A percentile compares a stretch with the other conserved stretches of the same genome.
These are phyloP conservation scores for Eupithecia subumbrata DNA, from an alignment of 2,888 invertebrate genomes.

Conservation along the genomic window DNA sequence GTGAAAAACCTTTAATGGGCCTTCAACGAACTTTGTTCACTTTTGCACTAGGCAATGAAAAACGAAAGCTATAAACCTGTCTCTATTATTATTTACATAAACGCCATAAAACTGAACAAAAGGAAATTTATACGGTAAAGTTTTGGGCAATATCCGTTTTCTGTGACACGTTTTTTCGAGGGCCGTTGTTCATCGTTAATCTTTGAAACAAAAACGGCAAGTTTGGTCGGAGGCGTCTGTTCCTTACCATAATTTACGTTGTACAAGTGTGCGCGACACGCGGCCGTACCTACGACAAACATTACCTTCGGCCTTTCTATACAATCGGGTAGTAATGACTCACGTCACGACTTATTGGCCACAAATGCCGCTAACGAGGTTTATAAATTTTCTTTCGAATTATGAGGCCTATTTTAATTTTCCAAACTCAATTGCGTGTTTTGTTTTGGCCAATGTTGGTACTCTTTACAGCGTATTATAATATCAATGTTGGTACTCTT, in stretches of 20 bases:
- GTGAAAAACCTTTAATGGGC: constrained; percentile 26
- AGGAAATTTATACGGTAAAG: constrained; percentile 75
- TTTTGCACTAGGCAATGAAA: constrained; percentile 35
- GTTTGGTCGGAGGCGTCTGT: constrained; percentile 71
- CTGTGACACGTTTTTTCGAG: constrained; percentile 79
- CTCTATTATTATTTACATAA: constrained; percentile 72
- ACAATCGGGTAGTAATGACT: constrained; percentile 28
- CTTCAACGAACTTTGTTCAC: constrained; percentile 25
- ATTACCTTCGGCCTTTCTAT: constrained; percentile 50
- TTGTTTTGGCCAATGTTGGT: too few species aligned
- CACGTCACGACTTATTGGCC: background rate
- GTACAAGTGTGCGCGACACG: constrained; percentile 77
- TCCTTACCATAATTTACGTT: constrained; percentile 71
- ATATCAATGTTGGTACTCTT: too few species aligned
- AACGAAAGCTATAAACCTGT: constrained; percentile 60
- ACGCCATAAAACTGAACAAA: constrained; percentile 69
- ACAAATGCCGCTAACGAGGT: constrained; percentile 1
- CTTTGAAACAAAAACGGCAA: constrained; percentile 82
- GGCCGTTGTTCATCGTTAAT: constrained; percentile 81
- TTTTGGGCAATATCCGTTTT: constrained; percentile 78
- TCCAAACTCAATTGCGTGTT: too few species aligned
- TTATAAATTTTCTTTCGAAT: background rate
- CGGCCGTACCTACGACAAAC: constrained; percentile 60
- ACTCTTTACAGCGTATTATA: too few species aligned
- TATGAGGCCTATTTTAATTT: background rate